These are phyloP conservation scores for Antitype chi DNA, from an alignment of 2,888 invertebrate species.

Conservation along the genomic window DNA sequence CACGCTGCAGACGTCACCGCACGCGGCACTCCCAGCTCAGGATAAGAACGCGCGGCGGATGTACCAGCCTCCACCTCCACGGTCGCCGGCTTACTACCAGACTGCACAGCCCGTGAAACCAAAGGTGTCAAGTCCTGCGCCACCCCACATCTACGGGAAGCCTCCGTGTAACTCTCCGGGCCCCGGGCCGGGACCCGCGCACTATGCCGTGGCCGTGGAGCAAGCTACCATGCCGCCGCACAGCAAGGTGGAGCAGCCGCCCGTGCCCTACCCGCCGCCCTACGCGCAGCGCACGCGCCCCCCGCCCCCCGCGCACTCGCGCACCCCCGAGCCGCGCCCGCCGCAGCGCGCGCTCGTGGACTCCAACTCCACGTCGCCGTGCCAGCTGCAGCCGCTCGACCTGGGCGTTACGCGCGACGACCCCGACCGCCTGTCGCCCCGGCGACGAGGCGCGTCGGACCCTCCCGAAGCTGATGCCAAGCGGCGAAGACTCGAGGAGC, in stretches of 20 bases:
- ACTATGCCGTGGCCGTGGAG: constrained; percentile 83
- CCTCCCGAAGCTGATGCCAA: constrained; percentile 92
- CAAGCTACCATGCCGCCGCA: constrained; percentile 88
- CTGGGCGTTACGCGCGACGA: constrained; percentile 93
- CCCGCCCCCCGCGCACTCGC: constrained; percentile 91
- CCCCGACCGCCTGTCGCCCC: constrained; percentile 91
- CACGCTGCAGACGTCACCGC: constrained; percentile 85
- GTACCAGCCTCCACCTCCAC: constrained; percentile 80
- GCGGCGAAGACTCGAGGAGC: constrained; percentile 92
- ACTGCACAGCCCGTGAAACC: constrained; percentile 88
- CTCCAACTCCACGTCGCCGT: constrained; percentile 83
- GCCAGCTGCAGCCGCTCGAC: constrained; percentile 95
- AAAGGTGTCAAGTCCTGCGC: constrained; percentile 94
- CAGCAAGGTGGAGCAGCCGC: constrained; percentile 89
- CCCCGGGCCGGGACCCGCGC: constrained; percentile 87
- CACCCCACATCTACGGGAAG: constrained; percentile 94
- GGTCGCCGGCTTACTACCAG: constrained; percentile 87
- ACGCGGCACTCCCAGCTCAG: constrained; percentile 78
- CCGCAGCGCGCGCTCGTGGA: constrained; percentile 81
- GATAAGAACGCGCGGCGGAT: constrained; percentile 73
- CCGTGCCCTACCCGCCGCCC: constrained; percentile 86
- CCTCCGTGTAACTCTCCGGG: constrained; percentile 86
- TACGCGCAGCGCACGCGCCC: constrained; percentile 82
- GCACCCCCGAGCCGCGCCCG: constrained; percentile 89
- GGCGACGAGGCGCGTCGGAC: constrained; percentile 91